Conservation (phyloP, 2,113 vertebrate genomes). For the Myrmecobius fasciatus region DNA sequence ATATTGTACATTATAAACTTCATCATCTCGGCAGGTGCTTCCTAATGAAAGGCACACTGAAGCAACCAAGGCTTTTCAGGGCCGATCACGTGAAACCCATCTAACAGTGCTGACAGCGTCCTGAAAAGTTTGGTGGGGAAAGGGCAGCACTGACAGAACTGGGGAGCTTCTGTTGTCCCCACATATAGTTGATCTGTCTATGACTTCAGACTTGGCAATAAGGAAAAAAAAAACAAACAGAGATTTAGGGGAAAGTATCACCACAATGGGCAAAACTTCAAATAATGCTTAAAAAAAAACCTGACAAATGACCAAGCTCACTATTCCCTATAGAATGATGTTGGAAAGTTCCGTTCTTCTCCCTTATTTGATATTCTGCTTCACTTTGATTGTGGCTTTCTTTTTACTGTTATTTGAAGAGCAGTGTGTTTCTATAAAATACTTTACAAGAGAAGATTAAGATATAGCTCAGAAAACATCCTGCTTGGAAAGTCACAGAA, state of each 20-base stretch:
- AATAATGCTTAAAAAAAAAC: not conserved
- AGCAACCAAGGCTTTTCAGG: conserved; percentile 65
- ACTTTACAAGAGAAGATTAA: conserved; percentile 8
- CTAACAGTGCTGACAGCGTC: conserved; percentile 45
- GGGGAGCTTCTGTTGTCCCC: conserved; percentile 36
- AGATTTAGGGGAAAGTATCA: not conserved
- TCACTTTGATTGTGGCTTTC: conserved; percentile 28
- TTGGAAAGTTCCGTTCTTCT: conserved; percentile 12
- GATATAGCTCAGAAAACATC: conserved; percentile 33
- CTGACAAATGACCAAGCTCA: not conserved
- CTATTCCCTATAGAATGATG: conserved; percentile 48
- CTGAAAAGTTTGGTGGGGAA: conserved; percentile 17
- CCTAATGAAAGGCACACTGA: conserved; percentile 53
- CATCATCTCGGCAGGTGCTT: conserved; percentile 57
- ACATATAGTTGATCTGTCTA: not conserved
- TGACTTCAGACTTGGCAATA: conserved; percentile 31
- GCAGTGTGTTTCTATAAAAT: conserved; percentile 34
- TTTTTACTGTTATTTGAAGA: conserved; percentile 51
- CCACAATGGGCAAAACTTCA: conserved; percentile 19
- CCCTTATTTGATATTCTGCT: conserved; percentile 31
- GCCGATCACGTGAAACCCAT: conserved; percentile 50
- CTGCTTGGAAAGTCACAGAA: not conserved
- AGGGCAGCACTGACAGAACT: conserved; percentile 20
- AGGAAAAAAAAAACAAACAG: not conserved
- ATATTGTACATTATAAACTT: conserved; percentile 57